Conservation (phyloP, 2,888 invertebrate genomes). For the Tachina grossa region DNA sequence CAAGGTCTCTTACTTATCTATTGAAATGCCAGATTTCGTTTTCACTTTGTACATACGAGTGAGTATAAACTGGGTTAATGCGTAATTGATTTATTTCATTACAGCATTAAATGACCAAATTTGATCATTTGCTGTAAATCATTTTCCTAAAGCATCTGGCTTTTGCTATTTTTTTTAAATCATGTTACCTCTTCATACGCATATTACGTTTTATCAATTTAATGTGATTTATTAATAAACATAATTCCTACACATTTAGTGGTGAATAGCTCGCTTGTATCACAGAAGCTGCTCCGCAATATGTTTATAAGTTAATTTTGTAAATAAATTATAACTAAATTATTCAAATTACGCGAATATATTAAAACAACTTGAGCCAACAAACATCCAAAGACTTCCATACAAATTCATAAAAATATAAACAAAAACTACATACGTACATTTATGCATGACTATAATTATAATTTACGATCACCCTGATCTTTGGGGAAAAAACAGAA, state of each 20-base stretch:
- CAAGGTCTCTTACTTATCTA: not conserved
- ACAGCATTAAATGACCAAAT: too few species aligned
- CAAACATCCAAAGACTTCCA: not conserved
- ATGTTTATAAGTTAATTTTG: conserved; percentile 24
- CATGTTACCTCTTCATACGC: not conserved
- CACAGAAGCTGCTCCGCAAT: conserved; percentile 24
- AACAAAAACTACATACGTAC: conserved; percentile 19
- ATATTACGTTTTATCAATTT: not conserved
- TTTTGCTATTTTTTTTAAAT: not conserved
- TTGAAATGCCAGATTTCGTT: not conserved
- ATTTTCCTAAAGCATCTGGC: not conserved
- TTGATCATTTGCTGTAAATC: not conserved
- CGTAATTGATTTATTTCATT: not conserved
- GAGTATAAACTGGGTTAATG: not conserved
- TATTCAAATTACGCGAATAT: conserved; percentile 22
- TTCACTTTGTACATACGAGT: not conserved
- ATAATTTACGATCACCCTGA: conserved; percentile 65
- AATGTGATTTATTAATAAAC: not conserved
- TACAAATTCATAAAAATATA: conserved; percentile 28
- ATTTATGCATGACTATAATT: conserved; percentile 9
- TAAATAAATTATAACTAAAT: conserved; percentile 34
- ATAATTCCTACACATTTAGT: not conserved
- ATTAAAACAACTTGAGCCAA: not conserved
- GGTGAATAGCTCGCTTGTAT: not conserved
- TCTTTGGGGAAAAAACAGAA: conserved; percentile 46